Evolutionary conservation across 2,888 invertebrate genomes (phyloP), one percentile per base, ranked within the genome.

Genomic region (Patella pellucida): DNA sequence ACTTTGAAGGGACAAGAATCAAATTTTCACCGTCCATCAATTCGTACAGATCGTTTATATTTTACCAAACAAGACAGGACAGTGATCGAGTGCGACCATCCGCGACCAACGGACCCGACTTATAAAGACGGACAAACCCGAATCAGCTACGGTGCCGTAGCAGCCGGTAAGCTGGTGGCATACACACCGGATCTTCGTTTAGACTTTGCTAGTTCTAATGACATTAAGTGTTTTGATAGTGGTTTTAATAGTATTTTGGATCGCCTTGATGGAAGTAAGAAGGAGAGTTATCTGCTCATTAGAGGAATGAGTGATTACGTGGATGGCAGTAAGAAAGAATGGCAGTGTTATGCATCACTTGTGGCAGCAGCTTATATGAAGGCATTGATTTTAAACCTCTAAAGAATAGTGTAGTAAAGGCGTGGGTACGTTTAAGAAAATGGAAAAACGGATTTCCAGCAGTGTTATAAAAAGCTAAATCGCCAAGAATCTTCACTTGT

Each of bases 201-300:
- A 84, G 95, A 96, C 74, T 97, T 98, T 91, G 95, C 97, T 0
- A 93, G 94, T 67, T 94, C 95, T 85, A 94, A 95, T 84, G 95
- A 95, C 1, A 94, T 97, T 0, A 93, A 95, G 62, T 98, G 98
- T 0, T 97, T 96, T 91, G 98, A 98, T 92, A 95, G 95, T 81
- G 98, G 98, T 91, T 96, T 97, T 90, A 97, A 98, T 91, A 95
- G 97, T 2, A 97, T 98, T 31, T 94, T 98, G 74, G 97, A 98
- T 91, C 96, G 97, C 84, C 78, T 90, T 51, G 87, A 89, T 74
- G 88, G 88, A 0, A 88, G 85, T 75, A 77, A 95, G 95, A 89
- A 91, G 76, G 87, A 88, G 68, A 97, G 96, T 92, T 93, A 92
- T 87, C 87, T 93, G 16, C 88, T 93, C 73, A 92, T 94, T 79